phyloP scores from a whole-genome alignment of 2,113 vertebrate species.

The Oncorhynchus gorbuscha region DNA sequence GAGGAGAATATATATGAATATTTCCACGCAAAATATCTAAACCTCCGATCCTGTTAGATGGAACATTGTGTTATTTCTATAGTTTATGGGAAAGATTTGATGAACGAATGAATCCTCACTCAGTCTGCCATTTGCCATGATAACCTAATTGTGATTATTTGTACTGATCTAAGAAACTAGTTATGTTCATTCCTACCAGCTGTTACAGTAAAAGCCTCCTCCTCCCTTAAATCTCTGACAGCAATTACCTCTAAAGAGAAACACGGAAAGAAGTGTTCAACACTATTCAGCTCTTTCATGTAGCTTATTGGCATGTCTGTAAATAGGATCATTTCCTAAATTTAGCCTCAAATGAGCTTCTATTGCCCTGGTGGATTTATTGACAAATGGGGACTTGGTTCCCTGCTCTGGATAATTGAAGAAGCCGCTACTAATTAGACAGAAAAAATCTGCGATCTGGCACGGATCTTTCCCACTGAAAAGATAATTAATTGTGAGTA shows the following conservation, averaged over 20 bases:
- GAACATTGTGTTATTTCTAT: no score
- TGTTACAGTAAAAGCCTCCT: neutral
- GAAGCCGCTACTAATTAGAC: constrained; percentile 70
- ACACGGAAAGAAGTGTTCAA: constrained; percentile 40
- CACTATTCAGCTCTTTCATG: constrained; percentile 40
- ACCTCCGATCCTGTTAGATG: neutral
- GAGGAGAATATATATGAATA: neutral
- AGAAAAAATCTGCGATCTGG: constrained; percentile 58
- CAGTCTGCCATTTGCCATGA: no score
- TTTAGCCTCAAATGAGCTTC: constrained; percentile 61
- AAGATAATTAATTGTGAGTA: constrained; percentile 75
- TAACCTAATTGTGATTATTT: neutral
- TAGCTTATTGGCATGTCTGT: constrained; percentile 63
- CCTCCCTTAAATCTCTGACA: constrained; percentile 36
- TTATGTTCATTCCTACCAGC: neutral
- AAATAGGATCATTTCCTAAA: constrained; percentile 72
- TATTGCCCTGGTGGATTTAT: constrained; percentile 70
- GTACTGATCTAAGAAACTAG: neutral
- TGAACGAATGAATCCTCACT: no score
- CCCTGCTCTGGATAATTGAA: constrained; percentile 68
- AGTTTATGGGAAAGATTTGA: no score
- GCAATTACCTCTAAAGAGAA: constrained; percentile 36
- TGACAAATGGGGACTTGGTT: constrained; percentile 59
- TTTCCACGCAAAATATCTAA: neutral
- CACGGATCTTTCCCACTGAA: constrained; percentile 51